These are phyloP conservation scores for Uloborus diversus DNA, from an alignment of 1,140 invertebrate genomes.

Conservation along the genomic window DNA sequence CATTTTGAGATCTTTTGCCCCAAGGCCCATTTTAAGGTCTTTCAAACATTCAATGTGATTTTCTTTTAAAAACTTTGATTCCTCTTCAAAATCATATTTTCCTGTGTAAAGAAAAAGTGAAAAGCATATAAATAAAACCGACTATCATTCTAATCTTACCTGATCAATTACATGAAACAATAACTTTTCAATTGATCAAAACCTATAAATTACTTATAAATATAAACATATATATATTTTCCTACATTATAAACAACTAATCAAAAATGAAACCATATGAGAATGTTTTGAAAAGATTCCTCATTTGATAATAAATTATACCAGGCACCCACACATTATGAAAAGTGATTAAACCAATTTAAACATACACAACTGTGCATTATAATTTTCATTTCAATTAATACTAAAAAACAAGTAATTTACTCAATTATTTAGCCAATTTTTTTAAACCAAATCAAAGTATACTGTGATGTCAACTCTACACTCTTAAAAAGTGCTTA, in stretches of 20 bases:
- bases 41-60: constrained; percentile 44
- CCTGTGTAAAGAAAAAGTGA: not conserved
- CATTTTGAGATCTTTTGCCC: constrained; percentile 34
- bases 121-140: not conserved
- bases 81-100: not conserved
- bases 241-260: not conserved
- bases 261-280: not conserved
- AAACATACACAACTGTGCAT: too few relatives aligned
- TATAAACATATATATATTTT: not conserved
- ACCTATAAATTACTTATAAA: not conserved
- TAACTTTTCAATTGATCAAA: not conserved
- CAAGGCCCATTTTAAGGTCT: constrained; percentile 34
- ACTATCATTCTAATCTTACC: not conserved
- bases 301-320: too few relatives aligned
- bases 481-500: too few relatives aligned
- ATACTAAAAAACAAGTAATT: too few relatives aligned
- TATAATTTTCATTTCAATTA: too few relatives aligned
- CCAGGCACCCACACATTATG: too few relatives aligned
- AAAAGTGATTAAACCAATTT: too few relatives aligned
- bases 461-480: too few relatives aligned
- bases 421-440: too few relatives aligned
- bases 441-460: too few relatives aligned
- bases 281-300: too few relatives aligned
- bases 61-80: constrained; percentile 15
- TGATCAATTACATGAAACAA: too few relatives aligned